phyloP scores from a whole-genome alignment of 2,888 invertebrate species.

The Schizaphis graminum region DNA sequence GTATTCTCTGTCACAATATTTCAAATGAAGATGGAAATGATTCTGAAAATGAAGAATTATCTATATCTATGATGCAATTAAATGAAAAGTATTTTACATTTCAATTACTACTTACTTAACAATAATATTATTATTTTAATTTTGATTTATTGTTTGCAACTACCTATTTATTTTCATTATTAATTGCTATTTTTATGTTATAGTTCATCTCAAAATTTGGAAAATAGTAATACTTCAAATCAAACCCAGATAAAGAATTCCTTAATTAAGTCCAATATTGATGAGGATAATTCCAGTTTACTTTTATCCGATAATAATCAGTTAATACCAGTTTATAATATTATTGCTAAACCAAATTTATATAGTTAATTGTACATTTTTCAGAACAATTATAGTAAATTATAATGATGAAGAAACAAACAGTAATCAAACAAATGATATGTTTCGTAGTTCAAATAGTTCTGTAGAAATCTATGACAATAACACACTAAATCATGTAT shows the following conservation, averaged over 20 bases:
- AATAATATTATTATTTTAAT: not conserved
- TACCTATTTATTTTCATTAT: not conserved
- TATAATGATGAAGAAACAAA: constrained; percentile 25
- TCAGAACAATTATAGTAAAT: constrained; percentile 31
- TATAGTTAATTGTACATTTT: not conserved
- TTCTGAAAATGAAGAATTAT: constrained; percentile 57
- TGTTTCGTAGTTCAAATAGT: constrained; percentile 46
- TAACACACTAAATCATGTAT: constrained; percentile 33
- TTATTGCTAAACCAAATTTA: not conserved
- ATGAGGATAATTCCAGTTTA: constrained; percentile 18
- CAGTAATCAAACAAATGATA: constrained; percentile 44
- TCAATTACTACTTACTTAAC: not conserved
- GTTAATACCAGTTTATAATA: constrained; percentile 1
- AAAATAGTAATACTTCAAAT: not conserved
- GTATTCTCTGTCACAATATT: constrained; percentile 41
- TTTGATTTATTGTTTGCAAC: not conserved
- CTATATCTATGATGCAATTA: constrained; percentile 52
- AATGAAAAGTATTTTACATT: constrained; percentile 55
- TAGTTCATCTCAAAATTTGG: constrained; percentile 33
- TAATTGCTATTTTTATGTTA: not conserved
- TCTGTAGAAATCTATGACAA: not conserved
- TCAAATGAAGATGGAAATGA: constrained; percentile 43
- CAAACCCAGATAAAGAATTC: not conserved
- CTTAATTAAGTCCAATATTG: not conserved
- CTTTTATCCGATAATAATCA: constrained; percentile 1